Conservation (phyloP, 92 coral and sea anemone genomes). For the Galaxea fascicularis region DNA sequence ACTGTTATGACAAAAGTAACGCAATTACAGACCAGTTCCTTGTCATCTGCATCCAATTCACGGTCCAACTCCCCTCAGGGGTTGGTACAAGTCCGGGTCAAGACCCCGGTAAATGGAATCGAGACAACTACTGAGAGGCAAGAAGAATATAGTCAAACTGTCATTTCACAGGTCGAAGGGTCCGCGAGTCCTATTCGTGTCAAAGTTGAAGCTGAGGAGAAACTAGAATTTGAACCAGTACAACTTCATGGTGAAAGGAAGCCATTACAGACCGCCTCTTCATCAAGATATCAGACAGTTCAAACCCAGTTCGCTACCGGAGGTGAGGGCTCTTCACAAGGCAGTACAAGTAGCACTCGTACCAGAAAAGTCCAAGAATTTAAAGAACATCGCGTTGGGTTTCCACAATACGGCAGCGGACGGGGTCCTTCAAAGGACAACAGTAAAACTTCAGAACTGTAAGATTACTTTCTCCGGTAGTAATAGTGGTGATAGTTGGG, state of each 20-base stretch:
- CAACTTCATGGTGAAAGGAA: slow-evolving; percentile 27
- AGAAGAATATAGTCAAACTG: slow-evolving; percentile 36
- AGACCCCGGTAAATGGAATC: slow-evolving; percentile 23
- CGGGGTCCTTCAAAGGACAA: slow-evolving; percentile 15
- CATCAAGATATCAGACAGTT: slow-evolving; percentile 23
- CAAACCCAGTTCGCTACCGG: not conserved
- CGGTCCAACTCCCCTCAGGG: slow-evolving; percentile 5
- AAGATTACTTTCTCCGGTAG: not conserved
- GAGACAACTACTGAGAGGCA: slow-evolving; percentile 14
- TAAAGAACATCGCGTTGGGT: slow-evolving; percentile 32
- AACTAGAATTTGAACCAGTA: slow-evolving; percentile 48
- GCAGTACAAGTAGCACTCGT: slow-evolving; percentile 17
- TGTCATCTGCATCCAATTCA: slow-evolving; percentile 6
- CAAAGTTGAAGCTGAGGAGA: slow-evolving; percentile 52
- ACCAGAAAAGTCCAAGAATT: slow-evolving; percentile 39
- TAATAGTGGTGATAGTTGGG: not conserved
- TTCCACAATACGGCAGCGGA: slow-evolving; percentile 15
- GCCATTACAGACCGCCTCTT: slow-evolving; percentile 39
- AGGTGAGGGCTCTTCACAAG: slow-evolving; percentile 10
- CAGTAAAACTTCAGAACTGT: slow-evolving; percentile 35
- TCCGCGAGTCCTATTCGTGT: slow-evolving; percentile 51
- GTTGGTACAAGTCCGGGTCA: slow-evolving; percentile 4
- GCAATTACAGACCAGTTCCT: slow-evolving; percentile 46
- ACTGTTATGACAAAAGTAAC: slow-evolving; percentile 45
- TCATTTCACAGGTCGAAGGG: slow-evolving; percentile 58